Evolutionary conservation across 2,888 invertebrate genomes (phyloP).

Genomic region (Gymnosoma rotundatum): DNA sequence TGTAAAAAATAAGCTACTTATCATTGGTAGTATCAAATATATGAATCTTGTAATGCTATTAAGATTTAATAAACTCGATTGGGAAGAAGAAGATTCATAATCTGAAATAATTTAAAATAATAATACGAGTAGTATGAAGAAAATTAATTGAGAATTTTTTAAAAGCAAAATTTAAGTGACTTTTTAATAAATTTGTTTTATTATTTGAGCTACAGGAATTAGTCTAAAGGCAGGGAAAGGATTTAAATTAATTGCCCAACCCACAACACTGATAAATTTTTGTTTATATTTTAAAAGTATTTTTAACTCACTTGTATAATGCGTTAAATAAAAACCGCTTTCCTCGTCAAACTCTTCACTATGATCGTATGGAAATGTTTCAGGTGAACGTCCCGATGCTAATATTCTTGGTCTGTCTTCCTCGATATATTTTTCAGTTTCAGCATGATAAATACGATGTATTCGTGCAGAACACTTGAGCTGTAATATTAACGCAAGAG

Average conservation of each 20-base stretch:
- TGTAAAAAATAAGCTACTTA: conserved; percentile 64
- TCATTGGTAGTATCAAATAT: conserved; percentile 54
- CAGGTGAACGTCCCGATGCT: conserved; percentile 81
- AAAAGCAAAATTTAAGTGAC: no score
- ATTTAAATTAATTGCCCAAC: no score
- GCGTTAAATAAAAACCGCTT: conserved; percentile 79
- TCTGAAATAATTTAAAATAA: conserved; percentile 55
- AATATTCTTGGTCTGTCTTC: conserved; percentile 82
- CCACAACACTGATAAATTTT: no score
- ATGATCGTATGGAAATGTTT: conserved; percentile 81
- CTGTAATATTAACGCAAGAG: conserved; percentile 70
- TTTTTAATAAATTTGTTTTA: no score
- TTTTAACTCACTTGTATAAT: conserved; percentile 78
- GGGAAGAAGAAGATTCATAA: conserved; percentile 62
- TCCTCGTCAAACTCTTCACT: conserved; percentile 77
- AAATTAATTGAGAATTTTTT: neutral
- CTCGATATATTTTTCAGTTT: conserved; percentile 80
- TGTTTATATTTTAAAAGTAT: neutral
- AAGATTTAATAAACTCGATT: conserved; percentile 60
- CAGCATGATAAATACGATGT: conserved; percentile 81
- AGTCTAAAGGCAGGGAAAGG: no score
- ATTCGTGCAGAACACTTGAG: conserved; percentile 81
- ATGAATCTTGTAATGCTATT: conserved; percentile 58
- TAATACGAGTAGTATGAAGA: no score
- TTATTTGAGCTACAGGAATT: no score